phyloP scores from a whole-genome alignment of 2,888 invertebrate species.

The Hyppa rectilinea region DNA sequence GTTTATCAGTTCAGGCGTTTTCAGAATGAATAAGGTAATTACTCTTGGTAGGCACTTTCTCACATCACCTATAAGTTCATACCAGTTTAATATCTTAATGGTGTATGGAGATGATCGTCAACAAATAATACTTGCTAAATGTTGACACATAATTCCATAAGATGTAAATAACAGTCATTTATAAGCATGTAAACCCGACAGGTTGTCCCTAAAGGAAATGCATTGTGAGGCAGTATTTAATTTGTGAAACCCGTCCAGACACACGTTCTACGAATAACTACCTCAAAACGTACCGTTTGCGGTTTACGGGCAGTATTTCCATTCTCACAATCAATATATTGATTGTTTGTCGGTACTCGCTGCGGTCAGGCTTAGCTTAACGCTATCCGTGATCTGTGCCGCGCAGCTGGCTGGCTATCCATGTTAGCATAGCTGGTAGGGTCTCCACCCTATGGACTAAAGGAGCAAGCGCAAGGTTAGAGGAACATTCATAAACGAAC shows the following conservation, averaged over 20 bases:
- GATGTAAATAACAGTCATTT: neutral
- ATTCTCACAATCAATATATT: constrained; percentile 35
- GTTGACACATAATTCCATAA: neutral
- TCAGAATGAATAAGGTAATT: neutral
- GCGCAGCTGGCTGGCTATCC: neutral
- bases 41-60: neutral
- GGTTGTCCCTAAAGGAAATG: neutral
- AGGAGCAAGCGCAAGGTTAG: neutral
- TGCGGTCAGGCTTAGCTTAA: constrained; percentile 7
- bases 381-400: constrained; percentile 6
- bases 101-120: neutral
- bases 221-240: constrained; percentile 5
- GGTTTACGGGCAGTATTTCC: constrained; percentile 8
- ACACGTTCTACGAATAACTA: constrained; percentile 28
- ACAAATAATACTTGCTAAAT: neutral
- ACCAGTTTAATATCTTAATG: neutral
- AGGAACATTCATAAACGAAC: too few relatives aligned
- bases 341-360: constrained; percentile 34
- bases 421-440: neutral
- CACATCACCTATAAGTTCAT: too few relatives aligned
- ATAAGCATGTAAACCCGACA: neutral
- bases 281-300: neutral
- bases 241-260: neutral
- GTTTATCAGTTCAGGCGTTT: neutral
- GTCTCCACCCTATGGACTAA: neutral